Conservation (phyloP, 2,888 invertebrate genomes). For the Amphipoea oculea region DNA sequence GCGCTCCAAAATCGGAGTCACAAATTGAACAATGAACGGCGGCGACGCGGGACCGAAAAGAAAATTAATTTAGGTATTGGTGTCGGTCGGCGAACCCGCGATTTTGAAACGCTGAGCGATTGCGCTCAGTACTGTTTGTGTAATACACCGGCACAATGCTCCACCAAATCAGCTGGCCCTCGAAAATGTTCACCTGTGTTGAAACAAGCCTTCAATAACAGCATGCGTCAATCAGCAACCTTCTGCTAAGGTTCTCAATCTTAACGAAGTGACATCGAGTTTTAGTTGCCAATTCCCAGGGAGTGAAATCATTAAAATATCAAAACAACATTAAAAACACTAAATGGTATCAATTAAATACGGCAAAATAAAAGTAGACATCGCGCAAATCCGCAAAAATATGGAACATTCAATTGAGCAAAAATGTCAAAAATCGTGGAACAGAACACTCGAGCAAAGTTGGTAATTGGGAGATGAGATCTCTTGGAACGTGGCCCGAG, state of each 20-base stretch:
- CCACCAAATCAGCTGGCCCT: slow-evolving; percentile 85
- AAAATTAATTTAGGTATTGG: slow-evolving; percentile 90
- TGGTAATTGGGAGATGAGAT: slow-evolving; percentile 90
- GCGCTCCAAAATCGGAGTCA: slow-evolving; percentile 82
- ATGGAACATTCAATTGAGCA: slow-evolving; percentile 71
- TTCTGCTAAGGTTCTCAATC: slow-evolving; percentile 35
- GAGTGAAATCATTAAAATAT: neutral
- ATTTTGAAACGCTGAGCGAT: slow-evolving; percentile 89
- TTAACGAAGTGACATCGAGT: neutral
- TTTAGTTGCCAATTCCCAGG: neutral
- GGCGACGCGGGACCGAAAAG: slow-evolving; percentile 85
- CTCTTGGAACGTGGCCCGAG: slow-evolving; percentile 88
- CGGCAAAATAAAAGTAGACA: slow-evolving; percentile 7
- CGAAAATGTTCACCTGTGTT: slow-evolving; percentile 85
- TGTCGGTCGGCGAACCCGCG: slow-evolving; percentile 88
- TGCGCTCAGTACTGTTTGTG: slow-evolving; percentile 88
- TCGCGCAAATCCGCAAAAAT: slow-evolving; percentile 35
- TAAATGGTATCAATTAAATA: neutral
- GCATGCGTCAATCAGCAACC: slow-evolving; percentile 65
- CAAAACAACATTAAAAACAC: slow-evolving; percentile 1
- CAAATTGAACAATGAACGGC: slow-evolving; percentile 87
- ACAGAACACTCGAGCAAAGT: slow-evolving; percentile 81
- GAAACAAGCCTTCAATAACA: slow-evolving; percentile 75
- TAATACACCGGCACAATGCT: slow-evolving; percentile 87
- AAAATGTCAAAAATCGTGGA: slow-evolving; percentile 86